phyloP scores from a whole-genome alignment of 35 echinoderm and acorn worm genomes.

The Ophiothrix spiculata region DNA sequence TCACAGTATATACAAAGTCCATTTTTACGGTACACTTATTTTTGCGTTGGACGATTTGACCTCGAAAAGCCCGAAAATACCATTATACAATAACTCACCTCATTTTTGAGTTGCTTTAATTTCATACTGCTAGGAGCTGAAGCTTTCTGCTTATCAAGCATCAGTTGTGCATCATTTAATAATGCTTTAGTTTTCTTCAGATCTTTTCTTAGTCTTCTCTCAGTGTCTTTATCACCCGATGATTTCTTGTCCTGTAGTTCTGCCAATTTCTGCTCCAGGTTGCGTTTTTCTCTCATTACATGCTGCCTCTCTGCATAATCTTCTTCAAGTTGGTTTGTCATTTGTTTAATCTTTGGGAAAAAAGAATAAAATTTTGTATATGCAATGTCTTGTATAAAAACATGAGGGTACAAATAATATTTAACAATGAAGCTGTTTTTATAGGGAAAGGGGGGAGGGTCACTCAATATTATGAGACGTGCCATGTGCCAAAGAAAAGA shows the following conservation, averaged over 20 bases:
- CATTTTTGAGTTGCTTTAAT: slow-evolving; percentile 92
- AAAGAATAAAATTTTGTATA: no score
- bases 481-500: no score
- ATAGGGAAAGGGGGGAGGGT: no score
- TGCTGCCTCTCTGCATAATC: slow-evolving; percentile 87
- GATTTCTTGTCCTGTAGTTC: slow-evolving; percentile 61
- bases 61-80: no score
- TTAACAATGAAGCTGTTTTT: no score
- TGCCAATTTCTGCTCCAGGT: slow-evolving; percentile 74
- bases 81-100: slow-evolving; percentile 35
- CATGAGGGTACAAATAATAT: no score
- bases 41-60: no score
- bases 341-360: slow-evolving; percentile 68
- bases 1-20: no score
- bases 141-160: slow-evolving; percentile 79
- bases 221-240: slow-evolving; percentile 68
- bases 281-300: slow-evolving; percentile 64
- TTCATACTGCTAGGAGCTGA: slow-evolving; percentile 67
- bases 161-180: slow-evolving; percentile 83
- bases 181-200: slow-evolving; percentile 93
- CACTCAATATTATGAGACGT: no score
- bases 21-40: no score
- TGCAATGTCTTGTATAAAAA: no score
- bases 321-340: slow-evolving; percentile 90
- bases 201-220: slow-evolving; percentile 84